Base-by-base conservation (phyloP, 2,797 vertebrate species). In the Pteronotus mesoamericanus region DNA sequence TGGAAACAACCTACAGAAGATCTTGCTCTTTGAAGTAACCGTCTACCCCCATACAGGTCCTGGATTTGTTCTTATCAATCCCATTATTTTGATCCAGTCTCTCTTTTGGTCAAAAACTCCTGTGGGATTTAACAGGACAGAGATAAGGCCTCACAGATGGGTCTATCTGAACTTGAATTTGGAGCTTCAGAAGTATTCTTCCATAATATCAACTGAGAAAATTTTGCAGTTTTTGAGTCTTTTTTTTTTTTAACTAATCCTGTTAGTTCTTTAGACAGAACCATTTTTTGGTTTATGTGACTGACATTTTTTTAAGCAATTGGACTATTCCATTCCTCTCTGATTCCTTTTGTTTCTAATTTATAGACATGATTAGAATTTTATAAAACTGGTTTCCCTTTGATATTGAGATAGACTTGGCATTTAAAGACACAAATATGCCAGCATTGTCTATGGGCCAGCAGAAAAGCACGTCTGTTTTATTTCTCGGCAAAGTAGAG, bases 371-470 rank as follows among this genome's bases (percentile, higher is more conserved):
- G 42, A 84, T 51, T 39, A 44, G 74, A 37, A 55, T 87, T 85
- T 84, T 89, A 79, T n/a, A 79, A 71, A 91, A 51, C n/a, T 94
- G n/a, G 3, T 78, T 92, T 86, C 34, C 53, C 42, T 94, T 72
- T 91, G 59, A 44, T 88, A 94, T 78, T 5, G 15, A 69, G 22
- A 34, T 86, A 72, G 55, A 68, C 55, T 44, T 79, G 59, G 46
- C 53, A 61, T 64, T 55, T 85, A 88, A 86, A 69, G 89, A 46
- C 51, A 77, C 86, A 83, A 87, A 78, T 21, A 16, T 34, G 21
- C 34, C 39, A 66, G 46, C 16, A 44, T 24, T 74, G 6, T 82
- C 80, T 75, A 2, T 91, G 75, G 21, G 29, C 44, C 26, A 59
- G n/a, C 53, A 87, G 61, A 57, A 72, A 86, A 89, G 32, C 51